Conservation (phyloP, 2,797 vertebrate species). For the Chelmon rostratus region DNA sequence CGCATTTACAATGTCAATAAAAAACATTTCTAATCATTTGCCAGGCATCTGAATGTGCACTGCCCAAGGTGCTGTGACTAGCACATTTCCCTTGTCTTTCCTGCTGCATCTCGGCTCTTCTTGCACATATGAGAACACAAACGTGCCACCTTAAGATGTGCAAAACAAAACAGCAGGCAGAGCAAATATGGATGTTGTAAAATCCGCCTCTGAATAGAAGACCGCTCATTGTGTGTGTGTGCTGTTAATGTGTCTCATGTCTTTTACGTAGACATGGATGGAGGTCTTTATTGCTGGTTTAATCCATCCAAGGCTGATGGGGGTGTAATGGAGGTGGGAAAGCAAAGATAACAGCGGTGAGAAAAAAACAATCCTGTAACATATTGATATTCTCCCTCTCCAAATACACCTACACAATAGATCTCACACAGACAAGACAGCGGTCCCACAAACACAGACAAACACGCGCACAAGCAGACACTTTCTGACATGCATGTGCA, state of each 20-base stretch:
- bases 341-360: slow-evolving; percentile 64
- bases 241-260: slow-evolving; percentile 69
- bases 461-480: background rate
- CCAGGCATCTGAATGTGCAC: slow-evolving; percentile 74
- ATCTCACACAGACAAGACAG: slow-evolving; percentile 54
- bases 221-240: slow-evolving; percentile 48
- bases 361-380: slow-evolving; percentile 54
- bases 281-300: slow-evolving; percentile 72
- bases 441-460: slow-evolving; percentile 21
- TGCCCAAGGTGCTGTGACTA: slow-evolving; percentile 75
- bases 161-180: slow-evolving; percentile 17
- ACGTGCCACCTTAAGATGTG: slow-evolving; percentile 41
- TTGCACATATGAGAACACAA: slow-evolving; percentile 27
- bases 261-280: slow-evolving; percentile 67
- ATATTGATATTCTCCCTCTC: slow-evolving; percentile 75
- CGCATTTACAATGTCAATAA: slow-evolving; percentile 87
- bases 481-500: slow-evolving; percentile 32
- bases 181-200: slow-evolving; percentile 55
- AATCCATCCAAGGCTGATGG: slow-evolving; percentile 69
- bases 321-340: slow-evolving; percentile 73
- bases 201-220: slow-evolving; percentile 38
- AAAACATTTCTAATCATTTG: slow-evolving; percentile 85
- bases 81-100: slow-evolving; percentile 62
- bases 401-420: slow-evolving; percentile 70
- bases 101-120: slow-evolving; percentile 29